phyloP scores from a whole-genome alignment of 2,888 invertebrate species.

The Harpalus rufipes region DNA sequence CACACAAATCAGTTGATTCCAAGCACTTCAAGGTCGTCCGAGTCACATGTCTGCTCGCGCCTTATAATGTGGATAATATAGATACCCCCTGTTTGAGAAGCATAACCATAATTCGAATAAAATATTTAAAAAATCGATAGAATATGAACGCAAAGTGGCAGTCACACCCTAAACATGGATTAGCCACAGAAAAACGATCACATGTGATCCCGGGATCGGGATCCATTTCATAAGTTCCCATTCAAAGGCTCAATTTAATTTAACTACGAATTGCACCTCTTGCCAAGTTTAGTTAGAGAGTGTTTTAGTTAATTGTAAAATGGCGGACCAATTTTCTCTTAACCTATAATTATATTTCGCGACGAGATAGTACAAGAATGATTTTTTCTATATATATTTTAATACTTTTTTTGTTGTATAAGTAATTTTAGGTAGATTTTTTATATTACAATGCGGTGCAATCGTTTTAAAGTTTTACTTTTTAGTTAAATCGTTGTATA shows the following conservation, averaged over 20 bases:
- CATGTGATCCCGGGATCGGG: too few relatives aligned
- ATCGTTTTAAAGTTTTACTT: slow-evolving; percentile 62
- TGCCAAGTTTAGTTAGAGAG: slow-evolving; percentile 56
- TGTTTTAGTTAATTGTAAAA: slow-evolving; percentile 47
- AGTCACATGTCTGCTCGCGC: too few relatives aligned
- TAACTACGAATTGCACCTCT: slow-evolving; percentile 62
- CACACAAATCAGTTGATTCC: too few relatives aligned
- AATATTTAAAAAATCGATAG: too few relatives aligned
- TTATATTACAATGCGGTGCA: slow-evolving; percentile 63
- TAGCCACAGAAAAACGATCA: too few relatives aligned
- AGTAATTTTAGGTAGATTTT: slow-evolving; percentile 64
- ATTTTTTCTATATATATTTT: slow-evolving; percentile 65
- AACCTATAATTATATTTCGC: slow-evolving; percentile 39
- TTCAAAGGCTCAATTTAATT: slow-evolving; percentile 64
- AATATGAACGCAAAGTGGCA: too few relatives aligned
- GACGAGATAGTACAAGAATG: slow-evolving; percentile 62
- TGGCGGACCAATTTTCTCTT: slow-evolving; percentile 66
- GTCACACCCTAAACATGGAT: too few relatives aligned
- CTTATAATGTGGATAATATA: too few relatives aligned
- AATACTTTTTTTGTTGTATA: slow-evolving; percentile 60
- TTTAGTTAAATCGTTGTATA: slow-evolving; percentile 62
- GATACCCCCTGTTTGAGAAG: too few relatives aligned
- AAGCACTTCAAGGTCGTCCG: too few relatives aligned
- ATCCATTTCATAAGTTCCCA: too few relatives aligned
- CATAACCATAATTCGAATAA: too few relatives aligned